phyloP scores from a whole-genome alignment of 2,113 vertebrate species.

The Barnardius zonarius region DNA sequence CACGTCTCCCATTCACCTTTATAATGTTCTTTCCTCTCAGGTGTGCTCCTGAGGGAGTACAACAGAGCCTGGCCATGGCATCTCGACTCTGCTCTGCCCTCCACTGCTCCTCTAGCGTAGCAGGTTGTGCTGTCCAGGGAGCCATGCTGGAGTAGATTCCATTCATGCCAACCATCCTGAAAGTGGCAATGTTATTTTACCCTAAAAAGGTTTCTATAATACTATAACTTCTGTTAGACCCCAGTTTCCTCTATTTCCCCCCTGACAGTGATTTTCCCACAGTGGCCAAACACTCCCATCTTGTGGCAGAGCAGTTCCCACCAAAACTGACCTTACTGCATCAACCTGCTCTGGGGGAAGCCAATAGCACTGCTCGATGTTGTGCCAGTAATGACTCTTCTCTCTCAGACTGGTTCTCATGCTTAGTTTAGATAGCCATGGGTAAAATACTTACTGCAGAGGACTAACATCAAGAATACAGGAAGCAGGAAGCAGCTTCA shows the following conservation, averaged over 20 bases:
- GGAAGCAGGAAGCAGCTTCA: background rate
- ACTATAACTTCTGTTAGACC: background rate
- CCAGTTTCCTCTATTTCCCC: background rate
- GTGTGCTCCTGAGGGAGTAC: background rate
- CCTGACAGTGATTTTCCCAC: background rate
- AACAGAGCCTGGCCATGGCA: background rate
- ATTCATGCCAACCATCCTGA: background rate
- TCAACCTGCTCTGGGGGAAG: background rate
- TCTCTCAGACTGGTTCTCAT: background rate
- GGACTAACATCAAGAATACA: background rate
- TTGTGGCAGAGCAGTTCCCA: background rate
- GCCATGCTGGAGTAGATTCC: background rate
- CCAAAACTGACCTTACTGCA: background rate
- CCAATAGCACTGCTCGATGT: fast-evolving
- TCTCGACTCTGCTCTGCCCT: background rate
- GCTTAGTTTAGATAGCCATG: background rate
- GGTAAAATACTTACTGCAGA: constrained; percentile 1
- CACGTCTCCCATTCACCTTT: background rate
- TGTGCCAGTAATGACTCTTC: background rate
- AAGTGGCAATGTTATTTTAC: background rate
- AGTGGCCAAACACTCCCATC: background rate
- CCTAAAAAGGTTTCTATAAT: background rate
- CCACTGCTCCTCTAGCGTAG: background rate
- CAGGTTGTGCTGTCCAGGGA: background rate
- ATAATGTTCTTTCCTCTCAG: background rate